Conservation (phyloP, 2,113 vertebrate species). For the Cephalopterus ornatus region DNA sequence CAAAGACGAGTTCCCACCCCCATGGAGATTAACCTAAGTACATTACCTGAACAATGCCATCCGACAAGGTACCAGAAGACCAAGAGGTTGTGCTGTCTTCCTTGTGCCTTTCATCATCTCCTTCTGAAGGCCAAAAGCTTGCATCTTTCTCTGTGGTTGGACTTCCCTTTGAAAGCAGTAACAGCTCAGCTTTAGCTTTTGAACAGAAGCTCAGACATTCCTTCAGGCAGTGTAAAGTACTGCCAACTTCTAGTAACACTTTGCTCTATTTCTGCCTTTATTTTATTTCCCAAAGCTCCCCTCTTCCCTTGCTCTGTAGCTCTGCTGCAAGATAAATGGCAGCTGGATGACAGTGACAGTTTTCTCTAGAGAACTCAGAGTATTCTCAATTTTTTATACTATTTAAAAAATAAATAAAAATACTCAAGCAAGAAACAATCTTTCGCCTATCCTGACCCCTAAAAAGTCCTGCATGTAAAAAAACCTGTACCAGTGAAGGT, state of each 20-base stretch:
- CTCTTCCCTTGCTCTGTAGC: neutral
- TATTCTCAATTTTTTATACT: neutral
- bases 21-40: neutral
- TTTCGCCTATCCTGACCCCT: neutral
- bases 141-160: neutral
- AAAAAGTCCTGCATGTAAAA: neutral
- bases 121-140: neutral
- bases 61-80: slow-evolving; percentile 64
- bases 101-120: slow-evolving; percentile 3
- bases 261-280: neutral
- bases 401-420: neutral
- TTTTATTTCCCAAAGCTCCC: neutral
- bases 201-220: neutral
- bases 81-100: slow-evolving; percentile 61
- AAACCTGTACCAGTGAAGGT: neutral
- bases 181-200: slow-evolving; percentile 17
- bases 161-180: slow-evolving; percentile 60
- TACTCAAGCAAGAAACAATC: neutral
- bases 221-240: neutral
- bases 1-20: neutral
- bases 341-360: neutral
- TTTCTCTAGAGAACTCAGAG: neutral
- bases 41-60: slow-evolving; percentile 32
- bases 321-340: neutral
- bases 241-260: neutral